Conservation (phyloP, 2,113 vertebrate genomes). For the Cnemophilus loriae region DNA sequence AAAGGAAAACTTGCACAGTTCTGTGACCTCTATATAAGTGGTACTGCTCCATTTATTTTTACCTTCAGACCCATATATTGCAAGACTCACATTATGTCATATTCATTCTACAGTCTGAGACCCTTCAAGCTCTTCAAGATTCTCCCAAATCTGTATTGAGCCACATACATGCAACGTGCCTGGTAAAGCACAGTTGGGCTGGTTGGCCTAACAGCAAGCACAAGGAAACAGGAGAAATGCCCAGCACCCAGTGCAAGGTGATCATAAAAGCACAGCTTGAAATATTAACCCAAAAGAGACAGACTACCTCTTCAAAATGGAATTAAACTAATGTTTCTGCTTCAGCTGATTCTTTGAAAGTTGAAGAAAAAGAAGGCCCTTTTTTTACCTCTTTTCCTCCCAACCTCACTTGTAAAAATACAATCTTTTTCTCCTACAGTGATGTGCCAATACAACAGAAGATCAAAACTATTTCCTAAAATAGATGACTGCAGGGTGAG, state of each 20-base stretch:
- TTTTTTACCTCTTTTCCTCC: neutral
- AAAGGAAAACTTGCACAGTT: neutral
- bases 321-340: neutral
- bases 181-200: neutral
- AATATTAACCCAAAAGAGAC: neutral
- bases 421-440: neutral
- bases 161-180: neutral
- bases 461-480: neutral
- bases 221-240: neutral
- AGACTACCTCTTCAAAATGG: neutral
- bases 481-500: neutral
- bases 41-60: neutral
- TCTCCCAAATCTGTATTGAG: neutral
- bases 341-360: neutral
- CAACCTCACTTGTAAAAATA: neutral
- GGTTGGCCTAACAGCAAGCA: neutral
- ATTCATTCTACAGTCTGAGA: neutral
- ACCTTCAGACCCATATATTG: neutral
- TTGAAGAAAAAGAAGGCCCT: rapidly evolving
- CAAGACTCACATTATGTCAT: neutral
- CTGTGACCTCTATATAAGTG: neutral
- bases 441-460: neutral
- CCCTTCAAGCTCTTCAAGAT: neutral
- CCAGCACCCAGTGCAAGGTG: neutral
- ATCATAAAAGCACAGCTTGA: neutral